Evolutionary conservation across 2,113 vertebrate genomes (phyloP), one percentile per base, ranked within the genome.

Genomic region (Spermophilus dauricus): DNA sequence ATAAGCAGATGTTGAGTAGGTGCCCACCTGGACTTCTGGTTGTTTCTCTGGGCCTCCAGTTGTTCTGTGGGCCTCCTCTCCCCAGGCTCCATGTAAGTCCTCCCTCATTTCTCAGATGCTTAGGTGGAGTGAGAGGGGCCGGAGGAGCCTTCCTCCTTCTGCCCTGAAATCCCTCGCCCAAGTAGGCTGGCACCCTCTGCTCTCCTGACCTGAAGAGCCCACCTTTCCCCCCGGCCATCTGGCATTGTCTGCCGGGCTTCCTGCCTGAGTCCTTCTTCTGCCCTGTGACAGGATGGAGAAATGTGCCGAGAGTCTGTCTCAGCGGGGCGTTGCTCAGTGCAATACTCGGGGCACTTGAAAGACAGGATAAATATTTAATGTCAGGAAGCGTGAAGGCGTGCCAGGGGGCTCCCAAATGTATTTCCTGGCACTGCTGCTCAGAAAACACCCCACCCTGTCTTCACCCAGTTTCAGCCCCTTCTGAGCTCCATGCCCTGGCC

Each of bases 181-280:
- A 0, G 0, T 0, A 13, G 0, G 0, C 17, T 5, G 0, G 5
- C 24, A 5, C 18, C n/a, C 88, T 26, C 61, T 28, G 0, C 24
- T 30, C 80, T 61, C 65, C 65, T 28, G 1, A 18, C 51, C 51
- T 1, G 3, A 14, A 17, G 80, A 51, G 45, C 14, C 32, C 10
- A 4, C 20, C 34, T 4, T 20, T 39, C 16, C 70, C 16, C 20
- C n/a, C n/a, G 10, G 3, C 16, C 18, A 5, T 20, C 56, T 24
- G 56, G 20, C 20, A 22, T 20, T 53, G 13, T 53, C 51, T 53
- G 51, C 51, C 1, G 51, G 51, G 34, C 30, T 90, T 86, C 85
- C 67, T 24, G 0, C 10, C 45, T 24, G 1, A 26, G 45, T 28
- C 48, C 26, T 69, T 51, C 4, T 32, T 85, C 17, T 30, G 5